phyloP scores from a whole-genome alignment of 2,888 invertebrate species.

The Cyaniris semiargus region DNA sequence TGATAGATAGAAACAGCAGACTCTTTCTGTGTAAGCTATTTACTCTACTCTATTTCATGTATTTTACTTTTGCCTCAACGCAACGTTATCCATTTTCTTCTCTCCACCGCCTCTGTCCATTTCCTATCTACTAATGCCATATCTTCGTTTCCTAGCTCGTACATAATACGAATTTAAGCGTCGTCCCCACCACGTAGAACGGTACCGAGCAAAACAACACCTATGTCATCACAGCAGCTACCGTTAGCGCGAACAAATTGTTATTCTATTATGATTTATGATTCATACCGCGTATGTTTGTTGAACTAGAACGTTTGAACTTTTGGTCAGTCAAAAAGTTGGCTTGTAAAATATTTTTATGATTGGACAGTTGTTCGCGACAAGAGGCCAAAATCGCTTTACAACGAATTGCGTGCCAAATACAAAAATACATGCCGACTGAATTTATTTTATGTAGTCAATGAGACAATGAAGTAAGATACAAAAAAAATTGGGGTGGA shows the following conservation, averaged over 20 bases:
- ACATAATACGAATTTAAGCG: slow-evolving; percentile 4
- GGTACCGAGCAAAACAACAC: slow-evolving; percentile 8
- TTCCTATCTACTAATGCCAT: background rate
- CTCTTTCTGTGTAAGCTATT: too few relatives aligned
- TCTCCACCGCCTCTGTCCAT: too few relatives aligned
- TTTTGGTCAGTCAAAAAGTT: background rate
- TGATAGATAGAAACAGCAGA: too few relatives aligned
- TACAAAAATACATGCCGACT: too few relatives aligned
- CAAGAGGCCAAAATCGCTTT: too few relatives aligned
- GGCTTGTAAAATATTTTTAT: background rate
- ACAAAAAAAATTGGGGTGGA: background rate
- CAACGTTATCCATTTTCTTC: too few relatives aligned
- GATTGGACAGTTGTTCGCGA: background rate
- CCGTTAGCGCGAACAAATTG: slow-evolving; percentile 2
- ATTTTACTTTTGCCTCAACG: too few relatives aligned
- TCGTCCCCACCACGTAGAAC: background rate
- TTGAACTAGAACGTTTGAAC: slow-evolving; percentile 1
- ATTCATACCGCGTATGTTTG: background rate
- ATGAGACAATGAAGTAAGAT: too few relatives aligned
- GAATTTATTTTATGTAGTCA: too few relatives aligned
- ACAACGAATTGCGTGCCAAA: too few relatives aligned
- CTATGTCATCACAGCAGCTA: slow-evolving; percentile 2
- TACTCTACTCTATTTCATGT: too few relatives aligned
- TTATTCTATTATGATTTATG: slow-evolving; percentile 21
- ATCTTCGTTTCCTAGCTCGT: background rate